Evolutionary conservation across 2,888 invertebrate species (phyloP), one percentile per base, ranked within the genome.

Genomic region (Athalia rosae): DNA sequence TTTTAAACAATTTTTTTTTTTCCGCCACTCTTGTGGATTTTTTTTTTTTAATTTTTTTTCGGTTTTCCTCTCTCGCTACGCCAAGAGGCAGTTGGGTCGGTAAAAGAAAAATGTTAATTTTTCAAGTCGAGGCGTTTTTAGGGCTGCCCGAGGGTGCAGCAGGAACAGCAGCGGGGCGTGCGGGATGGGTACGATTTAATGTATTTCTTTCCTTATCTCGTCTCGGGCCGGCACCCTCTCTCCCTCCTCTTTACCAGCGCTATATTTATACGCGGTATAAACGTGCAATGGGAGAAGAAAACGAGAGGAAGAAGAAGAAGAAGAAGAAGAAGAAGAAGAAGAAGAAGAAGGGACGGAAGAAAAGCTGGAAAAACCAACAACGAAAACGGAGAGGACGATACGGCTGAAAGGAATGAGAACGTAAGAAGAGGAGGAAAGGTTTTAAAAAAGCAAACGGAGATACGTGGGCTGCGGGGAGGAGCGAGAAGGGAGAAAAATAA

Each of bases 141-240:
- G 53, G 43, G 62, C 47, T 61, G 28, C 66, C 53, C 58, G 41
- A 77, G 56, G 58, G 66, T 56, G 69, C 50, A 62, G 73, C 58
- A 73, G 64, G 13, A 61, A 15, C 69, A 53, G 61, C 43, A 45
- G 64, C 62, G 66, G 66, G 63, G 71, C 73, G 61, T 71, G 66
- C 69, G 59, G 76, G 76, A 79, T 78, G 67, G 73, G 66, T 58
- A 63, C 62, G 63, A 78, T 81, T 80, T 80, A 80, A 81, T 81
- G 78, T 63, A 77, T 79, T 79, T 61, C 56, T 77, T 71, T 76
- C 61, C 77, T 80, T 79, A 80, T 81, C 79, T 77, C 61, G 66
- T 74, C 77, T 50, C 74, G 53, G 53, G 8, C 53, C 53, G 9
- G 8, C 53, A 53, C 53, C 53, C 53, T 53, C 53, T 53, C 53